Percentiles rank a stretch among this genome's conserved stretches.
Evolutionary conservation across 2,888 invertebrate species (phyloP).

Genomic region (Habroteleia sp.): DNA sequence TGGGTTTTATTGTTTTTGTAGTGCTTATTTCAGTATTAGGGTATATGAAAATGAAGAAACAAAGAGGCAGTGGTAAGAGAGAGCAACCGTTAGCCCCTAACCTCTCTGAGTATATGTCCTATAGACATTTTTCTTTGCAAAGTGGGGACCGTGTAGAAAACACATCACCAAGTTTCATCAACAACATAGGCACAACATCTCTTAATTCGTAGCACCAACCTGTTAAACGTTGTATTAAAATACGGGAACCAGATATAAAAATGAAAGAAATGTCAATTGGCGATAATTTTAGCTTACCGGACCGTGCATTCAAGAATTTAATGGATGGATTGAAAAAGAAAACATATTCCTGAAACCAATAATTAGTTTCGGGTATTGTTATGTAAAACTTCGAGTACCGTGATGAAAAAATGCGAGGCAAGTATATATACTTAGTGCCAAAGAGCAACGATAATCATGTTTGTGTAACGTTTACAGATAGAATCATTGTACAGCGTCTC

Average conservation of each 20-base stretch:
- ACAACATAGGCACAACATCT: slow-evolving; percentile 76
- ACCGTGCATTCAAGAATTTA: slow-evolving; percentile 50
- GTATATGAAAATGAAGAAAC: slow-evolving; percentile 92
- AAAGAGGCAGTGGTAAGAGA: slow-evolving; percentile 88
- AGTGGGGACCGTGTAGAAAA: slow-evolving; percentile 83
- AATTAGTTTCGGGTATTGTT: slow-evolving; percentile 51
- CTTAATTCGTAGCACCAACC: slow-evolving; percentile 78
- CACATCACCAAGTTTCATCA: slow-evolving; percentile 78
- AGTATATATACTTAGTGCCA: slow-evolving; percentile 37
- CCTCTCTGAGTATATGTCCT: slow-evolving; percentile 91
- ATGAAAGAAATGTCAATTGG: slow-evolving; percentile 74
- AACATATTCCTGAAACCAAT: slow-evolving; percentile 46
- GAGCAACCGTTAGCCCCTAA: slow-evolving; percentile 84
- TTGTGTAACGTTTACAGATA: slow-evolving; percentile 10
- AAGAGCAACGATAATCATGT: slow-evolving; percentile 62
- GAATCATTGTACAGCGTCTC: slow-evolving; percentile 10
- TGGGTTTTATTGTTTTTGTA: slow-evolving; percentile 93
- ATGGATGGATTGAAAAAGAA: slow-evolving; percentile 45
- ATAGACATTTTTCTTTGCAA: slow-evolving; percentile 87
- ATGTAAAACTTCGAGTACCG: too few species aligned
- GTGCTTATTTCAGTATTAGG: slow-evolving; percentile 91
- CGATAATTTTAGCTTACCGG: slow-evolving; percentile 54
- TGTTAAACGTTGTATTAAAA: slow-evolving; percentile 67
- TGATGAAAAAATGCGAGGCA: slow-evolving; percentile 27
- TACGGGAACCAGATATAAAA: slow-evolving; percentile 73